Evolutionary conservation across 2,797 vertebrate species (phyloP), one percentile per base, ranked within the genome.

Genomic region (Gallinago nigripennis): DNA sequence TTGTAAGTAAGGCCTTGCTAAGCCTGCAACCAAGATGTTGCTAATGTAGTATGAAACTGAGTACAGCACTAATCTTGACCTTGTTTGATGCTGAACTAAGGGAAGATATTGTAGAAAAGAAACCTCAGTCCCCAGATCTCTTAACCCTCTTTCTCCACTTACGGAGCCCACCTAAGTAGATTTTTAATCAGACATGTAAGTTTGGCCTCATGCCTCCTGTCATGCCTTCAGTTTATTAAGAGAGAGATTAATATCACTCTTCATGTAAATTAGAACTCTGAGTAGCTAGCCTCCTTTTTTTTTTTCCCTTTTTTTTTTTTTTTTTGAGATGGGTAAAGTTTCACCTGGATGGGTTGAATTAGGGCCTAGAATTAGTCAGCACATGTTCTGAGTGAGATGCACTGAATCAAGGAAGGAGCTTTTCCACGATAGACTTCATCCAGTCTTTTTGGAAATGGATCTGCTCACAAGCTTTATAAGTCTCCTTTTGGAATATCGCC

Each of bases 21-120:
- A 82, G 61, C 45, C 69, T 82, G 76, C 39, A 78, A 93, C 77
- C 45, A 82, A 94, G 77, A 83, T 72, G 54, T 75, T 94, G 76
- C 66, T 90, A 70, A 82, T 65, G 82, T 19, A 69, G 39, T 69
- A 51, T 81, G 48, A 91, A 90, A 84, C 37, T 10, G 24, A 83
- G 65, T 51, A 80, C 48, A 66, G 83, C 86, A 66, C 54, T 71
- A 75, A 53, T 41, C 79, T 73, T 86, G 69, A 81, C 76, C 48
- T 91, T 82, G 30, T 72, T 65, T 92, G 43, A 82, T 72, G 71
- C 16, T 60, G 35, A 72, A 78, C 25, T 58, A 70, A 50, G 83
- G 43, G 30, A 88, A 93, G 85, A 57, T 8, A 71, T 2, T 15
- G 16, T 51, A 50, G 65, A 83, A 71, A 5, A 73, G 48, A 60